phyloP scores from a whole-genome alignment of 2,113 vertebrate genomes.

The Atherinomorus stipes region DNA sequence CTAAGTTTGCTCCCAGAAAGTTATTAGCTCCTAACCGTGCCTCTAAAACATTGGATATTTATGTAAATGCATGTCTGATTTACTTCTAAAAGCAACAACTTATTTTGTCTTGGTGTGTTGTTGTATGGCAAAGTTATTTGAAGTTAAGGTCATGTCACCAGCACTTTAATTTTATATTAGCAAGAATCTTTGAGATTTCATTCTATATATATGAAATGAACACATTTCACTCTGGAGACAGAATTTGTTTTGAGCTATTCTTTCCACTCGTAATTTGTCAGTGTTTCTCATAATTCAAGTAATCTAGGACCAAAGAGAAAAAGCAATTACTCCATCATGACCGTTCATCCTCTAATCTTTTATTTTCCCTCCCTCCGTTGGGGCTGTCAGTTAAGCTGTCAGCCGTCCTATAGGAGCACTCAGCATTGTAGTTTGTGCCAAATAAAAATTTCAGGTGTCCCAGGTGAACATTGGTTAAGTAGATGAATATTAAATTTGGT shows the following conservation, averaged over 20 bases:
- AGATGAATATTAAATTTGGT: slow-evolving; percentile 7
- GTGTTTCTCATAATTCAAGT: background rate
- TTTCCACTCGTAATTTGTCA: background rate
- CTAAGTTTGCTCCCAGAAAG: too few species aligned
- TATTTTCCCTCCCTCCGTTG: background rate
- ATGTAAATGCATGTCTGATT: too few species aligned
- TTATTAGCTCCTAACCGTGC: too few species aligned
- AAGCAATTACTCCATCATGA: background rate
- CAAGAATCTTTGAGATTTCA: background rate
- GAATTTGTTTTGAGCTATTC: background rate
- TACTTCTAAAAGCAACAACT: too few species aligned
- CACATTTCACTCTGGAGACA: background rate
- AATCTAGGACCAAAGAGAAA: background rate
- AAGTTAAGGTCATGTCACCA: too few species aligned
- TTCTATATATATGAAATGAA: background rate
- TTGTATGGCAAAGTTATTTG: too few species aligned
- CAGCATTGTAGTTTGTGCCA: slow-evolving; percentile 9
- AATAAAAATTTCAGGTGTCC: background rate
- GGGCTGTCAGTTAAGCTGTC: background rate
- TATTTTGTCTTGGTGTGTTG: too few species aligned
- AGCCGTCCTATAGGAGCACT: background rate
- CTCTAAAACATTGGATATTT: too few species aligned
- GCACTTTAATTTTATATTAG: too few species aligned
- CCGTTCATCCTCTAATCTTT: background rate
- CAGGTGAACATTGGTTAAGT: slow-evolving; percentile 23